Conservation (phyloP, 2,113 vertebrate species). For the Asarcornis scutulata region DNA sequence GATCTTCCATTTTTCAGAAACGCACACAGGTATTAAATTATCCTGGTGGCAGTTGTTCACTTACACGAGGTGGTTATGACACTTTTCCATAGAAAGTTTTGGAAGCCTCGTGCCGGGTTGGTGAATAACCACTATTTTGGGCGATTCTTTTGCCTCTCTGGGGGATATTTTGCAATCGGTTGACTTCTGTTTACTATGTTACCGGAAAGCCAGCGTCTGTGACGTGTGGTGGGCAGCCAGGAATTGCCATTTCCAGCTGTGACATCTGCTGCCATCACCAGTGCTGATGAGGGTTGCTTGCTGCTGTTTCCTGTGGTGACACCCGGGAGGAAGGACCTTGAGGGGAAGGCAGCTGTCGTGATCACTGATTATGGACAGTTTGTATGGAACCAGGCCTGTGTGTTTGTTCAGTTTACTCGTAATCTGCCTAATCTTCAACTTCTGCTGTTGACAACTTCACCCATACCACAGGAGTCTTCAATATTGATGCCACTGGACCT, state of each 20-base stretch:
- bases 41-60: not conserved
- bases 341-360: not conserved
- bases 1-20: not conserved
- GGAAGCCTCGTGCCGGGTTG: not conserved
- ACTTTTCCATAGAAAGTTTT: not conserved
- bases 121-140: not conserved
- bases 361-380: not conserved
- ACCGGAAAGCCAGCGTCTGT: not conserved
- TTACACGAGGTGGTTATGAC: not conserved
- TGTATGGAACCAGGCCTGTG: not conserved
- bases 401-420: not conserved
- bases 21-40: accelerated
- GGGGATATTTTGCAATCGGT: not conserved
- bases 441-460: conserved; percentile 16
- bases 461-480: not conserved
- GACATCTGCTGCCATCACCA: not conserved
- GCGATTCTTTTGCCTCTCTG: not conserved
- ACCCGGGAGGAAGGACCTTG: not conserved
- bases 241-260: not conserved
- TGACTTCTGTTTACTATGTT: conserved; percentile 1
- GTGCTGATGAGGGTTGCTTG: not conserved
- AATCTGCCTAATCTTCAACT: not conserved
- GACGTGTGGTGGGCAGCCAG: not conserved
- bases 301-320: not conserved
- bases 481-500: conserved; percentile 39